Percentiles rank a stretch among this genome's conserved stretches.
Evolutionary conservation across 1,140 invertebrate genomes (phyloP).

Genomic region (Schlechtendalia chinensis): DNA sequence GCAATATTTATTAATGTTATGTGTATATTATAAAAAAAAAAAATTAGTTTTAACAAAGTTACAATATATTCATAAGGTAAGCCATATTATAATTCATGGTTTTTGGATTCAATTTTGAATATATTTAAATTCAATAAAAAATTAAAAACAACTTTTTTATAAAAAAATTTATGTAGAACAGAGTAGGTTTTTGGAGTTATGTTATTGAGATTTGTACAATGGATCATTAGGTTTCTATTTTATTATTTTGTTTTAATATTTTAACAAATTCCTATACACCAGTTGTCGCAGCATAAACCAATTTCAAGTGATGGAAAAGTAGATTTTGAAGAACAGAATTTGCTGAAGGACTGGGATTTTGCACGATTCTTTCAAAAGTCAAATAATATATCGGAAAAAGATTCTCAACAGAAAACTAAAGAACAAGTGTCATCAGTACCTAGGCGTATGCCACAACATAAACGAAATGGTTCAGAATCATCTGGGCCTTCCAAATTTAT

Average conservation of each 20-base stretch:
- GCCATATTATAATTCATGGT: background rate
- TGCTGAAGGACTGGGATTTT: conserved; percentile 80
- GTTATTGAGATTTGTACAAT: background rate
- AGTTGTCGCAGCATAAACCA: conserved; percentile 44
- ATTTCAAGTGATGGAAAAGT: conserved; percentile 21
- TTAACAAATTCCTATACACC: conserved; percentile 42
- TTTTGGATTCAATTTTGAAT: background rate
- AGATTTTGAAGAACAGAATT: conserved; percentile 69
- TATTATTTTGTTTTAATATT: conserved; percentile 44
- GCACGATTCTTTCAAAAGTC: conserved; percentile 74
- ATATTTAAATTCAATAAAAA: background rate
- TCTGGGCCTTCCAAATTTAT: conserved; percentile 35
- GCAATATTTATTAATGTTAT: background rate
- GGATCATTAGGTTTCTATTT: conserved; percentile 12
- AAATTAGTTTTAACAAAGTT: background rate
- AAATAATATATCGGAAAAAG: conserved; percentile 54
- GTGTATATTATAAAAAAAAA: background rate
- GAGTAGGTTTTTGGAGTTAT: conserved; percentile 1
- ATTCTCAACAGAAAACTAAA: conserved; percentile 36
- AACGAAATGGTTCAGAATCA: conserved; percentile 53
- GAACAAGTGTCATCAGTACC: conserved; percentile 15
- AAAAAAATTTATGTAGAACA: background rate
- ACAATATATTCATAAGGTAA: background rate
- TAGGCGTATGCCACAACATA: conserved; percentile 48
- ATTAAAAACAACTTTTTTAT: too few relatives aligned